phyloP scores from a whole-genome alignment of 2,888 invertebrate species.

The Sphaerophoria taeniata region DNA sequence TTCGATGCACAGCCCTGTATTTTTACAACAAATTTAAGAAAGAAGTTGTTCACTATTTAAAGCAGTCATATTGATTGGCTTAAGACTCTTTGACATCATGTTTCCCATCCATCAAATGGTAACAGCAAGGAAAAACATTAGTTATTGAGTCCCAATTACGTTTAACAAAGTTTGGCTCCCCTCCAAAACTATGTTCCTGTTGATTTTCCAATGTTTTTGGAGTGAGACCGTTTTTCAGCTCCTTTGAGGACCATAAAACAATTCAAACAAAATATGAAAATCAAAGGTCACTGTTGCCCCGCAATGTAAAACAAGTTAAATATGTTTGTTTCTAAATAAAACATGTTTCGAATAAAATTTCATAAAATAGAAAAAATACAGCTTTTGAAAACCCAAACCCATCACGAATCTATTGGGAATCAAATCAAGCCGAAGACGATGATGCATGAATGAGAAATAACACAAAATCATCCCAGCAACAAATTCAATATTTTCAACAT shows the following conservation, averaged over 20 bases:
- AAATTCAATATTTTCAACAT: conserved; percentile 2
- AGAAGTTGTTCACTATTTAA: too few relatives aligned
- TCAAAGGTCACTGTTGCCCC: neutral
- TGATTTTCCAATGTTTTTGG: neutral
- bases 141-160: too few relatives aligned
- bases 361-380: neutral
- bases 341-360: neutral
- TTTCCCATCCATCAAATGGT: too few relatives aligned
- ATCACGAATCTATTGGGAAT: neutral
- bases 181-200: neutral
- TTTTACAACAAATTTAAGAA: too few relatives aligned
- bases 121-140: too few relatives aligned
- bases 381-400: neutral
- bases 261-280: neutral
- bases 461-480: neutral
- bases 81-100: too few relatives aligned
- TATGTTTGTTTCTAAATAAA: neutral
- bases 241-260: conserved; percentile 4
- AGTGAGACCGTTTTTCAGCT: neutral
- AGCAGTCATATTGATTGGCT: too few relatives aligned
- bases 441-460: neutral
- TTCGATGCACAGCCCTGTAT: too few relatives aligned
- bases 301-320: neutral
- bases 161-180: neutral
- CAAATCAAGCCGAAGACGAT: too few relatives aligned